Evolutionary conservation across 30 jellyfish, hydroid and myxozoan species (phyloP).

Genomic region (Phacellophora camtschatica): DNA sequence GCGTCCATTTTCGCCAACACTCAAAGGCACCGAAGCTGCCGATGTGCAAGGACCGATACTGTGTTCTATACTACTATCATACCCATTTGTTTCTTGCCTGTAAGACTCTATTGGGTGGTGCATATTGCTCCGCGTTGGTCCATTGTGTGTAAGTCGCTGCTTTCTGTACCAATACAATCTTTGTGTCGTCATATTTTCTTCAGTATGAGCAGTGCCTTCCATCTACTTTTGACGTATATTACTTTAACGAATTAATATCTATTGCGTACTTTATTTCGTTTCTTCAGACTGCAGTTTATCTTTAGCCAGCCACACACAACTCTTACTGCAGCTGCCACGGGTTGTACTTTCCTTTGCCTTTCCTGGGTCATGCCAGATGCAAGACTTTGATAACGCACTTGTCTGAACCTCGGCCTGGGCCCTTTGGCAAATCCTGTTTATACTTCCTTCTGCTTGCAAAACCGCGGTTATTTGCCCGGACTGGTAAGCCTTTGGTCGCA

Average conservation of each 20-base stretch:
- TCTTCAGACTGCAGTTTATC: too few relatives aligned
- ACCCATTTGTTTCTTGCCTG: constrained; percentile 20
- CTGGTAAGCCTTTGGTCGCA: too few relatives aligned
- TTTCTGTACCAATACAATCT: constrained; percentile 76
- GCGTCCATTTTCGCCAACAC: constrained; percentile 11
- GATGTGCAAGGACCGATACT: not conserved
- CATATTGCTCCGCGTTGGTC: constrained; percentile 39
- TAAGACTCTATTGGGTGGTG: constrained; percentile 51
- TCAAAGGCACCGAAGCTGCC: not conserved
- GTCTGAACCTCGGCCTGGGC: too few relatives aligned
- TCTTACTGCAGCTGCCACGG: too few relatives aligned
- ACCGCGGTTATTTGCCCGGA: too few relatives aligned
- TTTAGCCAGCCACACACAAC: too few relatives aligned
- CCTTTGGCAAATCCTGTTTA: too few relatives aligned
- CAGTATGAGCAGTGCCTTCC: constrained; percentile 62
- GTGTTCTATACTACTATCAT: not conserved
- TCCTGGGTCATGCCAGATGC: too few relatives aligned
- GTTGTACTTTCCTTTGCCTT: too few relatives aligned
- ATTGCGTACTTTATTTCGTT: too few relatives aligned
- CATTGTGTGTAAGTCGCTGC: constrained; percentile 69
- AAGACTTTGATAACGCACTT: not conserved
- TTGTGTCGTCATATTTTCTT: constrained; percentile 75
- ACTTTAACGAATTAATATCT: too few relatives aligned
- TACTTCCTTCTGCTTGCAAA: too few relatives aligned
- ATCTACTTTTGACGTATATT: not conserved